Percentiles rank a stretch among this genome's conserved stretches.
These are phyloP conservation scores for Erythrocebus patas DNA, from an alignment of 2,113 vertebrate genomes.

Conservation along the genomic window DNA sequence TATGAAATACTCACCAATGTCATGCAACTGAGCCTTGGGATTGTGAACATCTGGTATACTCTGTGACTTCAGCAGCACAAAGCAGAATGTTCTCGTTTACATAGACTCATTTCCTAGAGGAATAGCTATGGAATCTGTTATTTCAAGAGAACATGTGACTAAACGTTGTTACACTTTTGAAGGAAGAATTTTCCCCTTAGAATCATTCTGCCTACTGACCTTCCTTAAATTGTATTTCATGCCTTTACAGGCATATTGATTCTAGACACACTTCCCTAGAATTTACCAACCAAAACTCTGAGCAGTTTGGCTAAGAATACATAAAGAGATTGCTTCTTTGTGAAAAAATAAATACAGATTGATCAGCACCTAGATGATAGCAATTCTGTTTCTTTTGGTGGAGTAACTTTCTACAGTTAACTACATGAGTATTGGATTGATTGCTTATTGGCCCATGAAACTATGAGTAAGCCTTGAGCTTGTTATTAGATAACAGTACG, in stretches of 20 bases:
- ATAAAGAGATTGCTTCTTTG: conserved; percentile 41
- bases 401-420: background rate
- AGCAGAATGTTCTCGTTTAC: conserved; percentile 71
- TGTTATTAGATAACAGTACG: background rate
- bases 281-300: conserved; percentile 67
- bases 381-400: background rate
- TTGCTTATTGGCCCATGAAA: background rate
- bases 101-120: conserved; percentile 72
- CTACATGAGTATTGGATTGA: background rate
- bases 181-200: conserved; percentile 52
- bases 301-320: conserved; percentile 47
- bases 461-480: background rate
- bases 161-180: conserved; percentile 64
- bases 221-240: conserved; percentile 73
- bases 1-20: conserved; percentile 1
- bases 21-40: conserved; percentile 1
- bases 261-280: conserved; percentile 9
- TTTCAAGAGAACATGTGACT: conserved; percentile 71
- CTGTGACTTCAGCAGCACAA: conserved; percentile 41
- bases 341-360: conserved; percentile 35
- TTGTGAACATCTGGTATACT: conserved; percentile 53
- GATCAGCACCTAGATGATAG: background rate
- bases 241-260: conserved; percentile 70
- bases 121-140: conserved; percentile 60
- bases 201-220: conserved; percentile 68